Base-by-base conservation (phyloP, 2,797 vertebrate species). In the Semaprochilodus insignis region DNA sequence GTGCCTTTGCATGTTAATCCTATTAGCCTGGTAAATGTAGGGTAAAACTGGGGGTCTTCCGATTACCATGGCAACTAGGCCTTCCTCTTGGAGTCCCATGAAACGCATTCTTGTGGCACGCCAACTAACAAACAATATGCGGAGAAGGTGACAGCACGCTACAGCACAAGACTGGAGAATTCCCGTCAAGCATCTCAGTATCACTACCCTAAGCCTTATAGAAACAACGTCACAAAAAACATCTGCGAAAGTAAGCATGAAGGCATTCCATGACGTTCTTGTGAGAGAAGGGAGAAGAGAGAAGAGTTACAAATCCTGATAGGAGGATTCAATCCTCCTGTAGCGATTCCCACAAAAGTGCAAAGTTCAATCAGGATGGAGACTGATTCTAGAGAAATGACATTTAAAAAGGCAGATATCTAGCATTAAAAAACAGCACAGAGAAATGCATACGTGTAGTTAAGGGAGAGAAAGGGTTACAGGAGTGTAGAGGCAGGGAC, bases 291-390 rank as follows among this genome's bases (percentile, higher is more conserved):
- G 91, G 90, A 92, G 89, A 91, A 92, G 89, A 92, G 89, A 91
- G 89, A 84, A 90, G 90, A 90, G 82, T 78, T 88, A 91, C 87
- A 89, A 82, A 89, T 91, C 74, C 91, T 78, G 65, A 85, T 81
- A 85, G 76, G 86, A 84, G 82, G 86, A 89, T 89, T 91, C 89
- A 87, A 88, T 86, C 90, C 67, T 84, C 88, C 88, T 87, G 78
- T 77, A 86, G 77, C 87, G 83, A 57, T 83, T 77, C 79, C 86
- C 83, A 92, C 93, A 80, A 87, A 95, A 96, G 96, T 93, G 95
- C 95, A 93, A 91, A 94, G 91, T 89, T 91, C 93, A 95, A 92
- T 83, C 86, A 94, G 90, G 92, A 92, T 92, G 89, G 92, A 91
- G 86, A 89, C 66, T 82, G 85, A 85, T 90, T 86, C 86, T 21